These are phyloP conservation scores for Pristionchus arcanus DNA, from an alignment of 2,888 invertebrate species.

Conservation along the genomic window DNA sequence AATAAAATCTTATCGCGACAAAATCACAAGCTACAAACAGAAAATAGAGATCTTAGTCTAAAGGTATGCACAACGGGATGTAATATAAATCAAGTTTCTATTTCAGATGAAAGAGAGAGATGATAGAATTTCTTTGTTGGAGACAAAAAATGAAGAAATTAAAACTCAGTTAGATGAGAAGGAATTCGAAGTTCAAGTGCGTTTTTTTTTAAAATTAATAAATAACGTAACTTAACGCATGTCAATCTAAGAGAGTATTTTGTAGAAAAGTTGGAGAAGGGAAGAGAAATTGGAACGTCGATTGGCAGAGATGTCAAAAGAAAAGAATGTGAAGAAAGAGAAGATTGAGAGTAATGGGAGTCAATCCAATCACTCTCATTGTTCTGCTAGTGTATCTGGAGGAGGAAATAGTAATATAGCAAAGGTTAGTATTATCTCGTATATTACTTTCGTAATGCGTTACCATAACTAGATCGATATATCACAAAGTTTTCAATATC, in stretches of 20 bases:
- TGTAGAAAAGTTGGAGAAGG: conserved; percentile 52
- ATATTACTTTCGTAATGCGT: no score
- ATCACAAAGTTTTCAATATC: no score
- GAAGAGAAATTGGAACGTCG: conserved; percentile 55
- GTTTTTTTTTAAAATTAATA: background rate
- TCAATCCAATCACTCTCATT: conserved; percentile 12
- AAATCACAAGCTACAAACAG: conserved; percentile 42
- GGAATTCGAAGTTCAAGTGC: conserved; percentile 49
- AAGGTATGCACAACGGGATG: background rate
- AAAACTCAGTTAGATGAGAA: conserved; percentile 49
- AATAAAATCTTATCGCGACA: conserved; percentile 32
- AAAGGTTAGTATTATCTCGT: background rate
- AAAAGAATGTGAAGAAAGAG: conserved; percentile 17
- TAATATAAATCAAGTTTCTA: background rate
- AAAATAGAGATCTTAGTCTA: conserved; percentile 42
- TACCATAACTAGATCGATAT: no score
- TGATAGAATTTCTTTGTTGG: conserved; percentile 28
- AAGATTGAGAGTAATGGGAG: conserved; percentile 46
- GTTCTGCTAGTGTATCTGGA: background rate
- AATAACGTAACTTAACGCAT: no score
- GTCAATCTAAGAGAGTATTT: background rate
- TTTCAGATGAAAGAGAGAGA: conserved; percentile 51
- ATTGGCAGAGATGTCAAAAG: conserved; percentile 42
- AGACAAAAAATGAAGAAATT: conserved; percentile 54
- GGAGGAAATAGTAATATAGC: background rate